Evolutionary conservation across 1,140 invertebrate genomes (phyloP), one percentile per base, ranked within the genome.

Genomic region (Akabosia matsudoensis): DNA sequence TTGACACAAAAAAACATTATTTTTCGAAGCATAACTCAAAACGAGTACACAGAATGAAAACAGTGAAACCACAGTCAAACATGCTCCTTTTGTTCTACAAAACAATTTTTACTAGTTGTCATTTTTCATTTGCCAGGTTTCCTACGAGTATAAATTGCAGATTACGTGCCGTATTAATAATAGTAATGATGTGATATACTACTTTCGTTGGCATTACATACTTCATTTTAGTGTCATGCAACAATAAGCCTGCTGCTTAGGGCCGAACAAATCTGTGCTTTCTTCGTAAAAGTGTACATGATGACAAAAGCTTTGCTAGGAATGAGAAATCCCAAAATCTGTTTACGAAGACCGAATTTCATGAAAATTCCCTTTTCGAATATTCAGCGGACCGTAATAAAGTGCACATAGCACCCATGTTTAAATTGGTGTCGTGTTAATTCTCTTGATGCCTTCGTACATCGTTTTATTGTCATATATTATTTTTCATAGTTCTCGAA

Each of bases 61-160:
- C 26, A 61, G 22, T 14, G 26, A 67, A 67, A 67, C 61, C 61
- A 30, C 61, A 67, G 61, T 24, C 61, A 67, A 13, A 67, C 61
- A 67, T 67, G 61, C 24, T 67, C 24, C 22, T 67, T 30, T 67
- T 67, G 61, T 67, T 67, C 61, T 67, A 67, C 26, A 67, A 67
- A 67, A 30, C 10, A 31, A 30, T n/a, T n/a, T 56, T 56, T 56
- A 7, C 7, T 10, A 7, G 37, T 45, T 45, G 37, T 45, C 18
- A 45, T 45, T 10, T 61, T 7, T 61, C 54, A 61, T 61, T 7
- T 45, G 18, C 37, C 37, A 45, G 37, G 18, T 10, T 10, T 45
- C 37, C 18, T 18, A n/a, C n/a, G n/a, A 45, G 37, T 45, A 7
- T 45, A 18, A 45, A 45, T 56, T 56, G 54, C 10, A 24, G 7